Evolutionary conservation across 1,140 invertebrate species (phyloP).

Genomic region (Drosophila dunni): DNA sequence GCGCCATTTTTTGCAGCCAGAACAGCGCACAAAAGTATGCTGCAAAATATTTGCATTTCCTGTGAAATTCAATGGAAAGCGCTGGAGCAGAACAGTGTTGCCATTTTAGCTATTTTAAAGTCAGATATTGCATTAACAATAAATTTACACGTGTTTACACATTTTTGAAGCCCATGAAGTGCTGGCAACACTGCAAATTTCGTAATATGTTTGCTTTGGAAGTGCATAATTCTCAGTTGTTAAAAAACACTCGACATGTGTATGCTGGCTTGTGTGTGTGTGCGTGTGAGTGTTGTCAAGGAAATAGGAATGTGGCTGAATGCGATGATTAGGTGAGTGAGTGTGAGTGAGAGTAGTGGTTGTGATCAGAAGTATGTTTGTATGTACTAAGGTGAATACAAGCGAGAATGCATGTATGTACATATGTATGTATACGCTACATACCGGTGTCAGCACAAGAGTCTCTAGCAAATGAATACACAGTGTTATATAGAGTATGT

Average conservation of each 20-base stretch:
- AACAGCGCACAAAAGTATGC: too few species aligned
- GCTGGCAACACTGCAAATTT: neutral
- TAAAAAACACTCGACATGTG: neutral
- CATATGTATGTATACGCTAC: constrained; percentile 8
- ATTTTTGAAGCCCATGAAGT: too few species aligned
- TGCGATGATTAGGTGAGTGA: neutral
- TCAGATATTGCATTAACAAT: too few species aligned
- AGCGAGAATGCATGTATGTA: constrained; percentile 23
- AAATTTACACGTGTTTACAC: too few species aligned
- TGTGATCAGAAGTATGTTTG: neutral
- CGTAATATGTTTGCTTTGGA: neutral
- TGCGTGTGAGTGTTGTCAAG: constrained; percentile 4
- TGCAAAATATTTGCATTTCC: too few species aligned
- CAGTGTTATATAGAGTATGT: too few species aligned
- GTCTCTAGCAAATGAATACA: constrained; percentile 2
- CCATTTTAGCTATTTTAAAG: too few species aligned
- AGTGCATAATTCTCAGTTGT: neutral
- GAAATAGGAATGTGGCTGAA: neutral
- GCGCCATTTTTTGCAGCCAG: too few species aligned
- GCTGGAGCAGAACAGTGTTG: too few species aligned
- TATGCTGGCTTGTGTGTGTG: constrained; percentile 2
- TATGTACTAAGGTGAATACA: neutral
- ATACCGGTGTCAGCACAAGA: neutral
- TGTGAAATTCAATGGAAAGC: too few species aligned
- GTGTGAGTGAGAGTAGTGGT: neutral